Conservation (phyloP, 2,113 vertebrate genomes). For the Pelecanus crispus region DNA sequence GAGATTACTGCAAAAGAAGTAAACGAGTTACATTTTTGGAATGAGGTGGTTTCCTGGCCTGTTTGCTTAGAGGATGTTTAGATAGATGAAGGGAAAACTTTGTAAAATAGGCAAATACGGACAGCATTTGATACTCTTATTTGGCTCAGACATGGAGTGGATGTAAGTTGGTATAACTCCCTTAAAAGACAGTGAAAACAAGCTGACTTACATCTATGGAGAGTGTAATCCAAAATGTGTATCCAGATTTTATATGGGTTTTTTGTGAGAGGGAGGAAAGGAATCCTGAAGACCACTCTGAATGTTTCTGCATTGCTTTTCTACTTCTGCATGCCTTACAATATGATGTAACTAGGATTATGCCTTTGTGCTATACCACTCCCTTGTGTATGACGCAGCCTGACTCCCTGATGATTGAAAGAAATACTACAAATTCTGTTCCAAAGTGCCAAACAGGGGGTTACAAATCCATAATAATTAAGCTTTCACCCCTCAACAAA, state of each 20-base stretch:
- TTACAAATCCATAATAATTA: conserved; percentile 24
- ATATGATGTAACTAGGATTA: background rate
- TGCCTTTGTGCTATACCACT: background rate
- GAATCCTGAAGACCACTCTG: background rate
- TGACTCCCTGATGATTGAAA: background rate
- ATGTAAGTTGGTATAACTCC: background rate
- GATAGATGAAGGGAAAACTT: background rate
- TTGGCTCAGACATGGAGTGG: background rate
- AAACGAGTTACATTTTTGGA: background rate
- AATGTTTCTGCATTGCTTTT: background rate
- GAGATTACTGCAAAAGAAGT: background rate
- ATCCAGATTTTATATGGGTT: background rate
- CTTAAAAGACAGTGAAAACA: background rate
- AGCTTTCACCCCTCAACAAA: conserved; percentile 7
- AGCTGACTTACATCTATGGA: background rate
- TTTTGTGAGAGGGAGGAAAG: background rate
- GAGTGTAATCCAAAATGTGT: background rate
- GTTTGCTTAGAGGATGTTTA: background rate
- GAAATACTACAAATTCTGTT: conserved; percentile 5
- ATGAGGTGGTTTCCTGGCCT: background rate
- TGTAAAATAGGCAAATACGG: background rate
- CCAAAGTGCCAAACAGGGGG: background rate
- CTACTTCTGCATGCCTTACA: background rate
- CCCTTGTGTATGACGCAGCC: background rate
- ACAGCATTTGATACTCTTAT: background rate